Evolutionary conservation across 2,113 vertebrate species (phyloP).

Genomic region (Lathamus discolor): DNA sequence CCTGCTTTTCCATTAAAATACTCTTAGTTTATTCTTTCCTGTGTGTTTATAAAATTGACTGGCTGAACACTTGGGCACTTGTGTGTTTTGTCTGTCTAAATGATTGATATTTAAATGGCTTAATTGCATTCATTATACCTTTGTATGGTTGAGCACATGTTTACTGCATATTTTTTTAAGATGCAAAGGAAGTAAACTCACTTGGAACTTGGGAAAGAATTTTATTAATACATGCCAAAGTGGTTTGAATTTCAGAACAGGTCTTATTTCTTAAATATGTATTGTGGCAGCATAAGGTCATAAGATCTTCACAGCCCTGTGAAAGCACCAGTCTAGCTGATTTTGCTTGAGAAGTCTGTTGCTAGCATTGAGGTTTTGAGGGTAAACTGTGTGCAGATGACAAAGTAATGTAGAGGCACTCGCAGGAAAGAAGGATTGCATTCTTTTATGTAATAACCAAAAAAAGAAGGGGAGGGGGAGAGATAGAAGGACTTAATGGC

Average conservation of each 20-base stretch:
- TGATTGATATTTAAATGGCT: conserved; percentile 58
- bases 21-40: conserved; percentile 36
- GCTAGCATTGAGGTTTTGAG: not conserved
- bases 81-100: conserved; percentile 44
- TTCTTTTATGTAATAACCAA: not conserved
- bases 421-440: not conserved
- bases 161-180: not conserved
- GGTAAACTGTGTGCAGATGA: not conserved
- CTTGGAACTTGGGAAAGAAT: not conserved
- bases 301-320: not conserved
- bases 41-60: conserved; percentile 29
- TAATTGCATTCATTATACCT: conserved; percentile 39
- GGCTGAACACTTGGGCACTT: conserved; percentile 25
- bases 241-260: not conserved
- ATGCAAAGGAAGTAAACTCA: not conserved
- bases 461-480: not conserved
- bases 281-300: not conserved
- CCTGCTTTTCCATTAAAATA: conserved; percentile 42
- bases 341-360: not conserved
- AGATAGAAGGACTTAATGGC: not conserved
- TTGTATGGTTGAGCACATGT: conserved; percentile 16
- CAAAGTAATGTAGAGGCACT: not conserved
- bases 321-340: not conserved
- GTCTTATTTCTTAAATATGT: not conserved
- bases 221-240: not conserved